Conservation (phyloP, 2,113 vertebrate genomes). For the Apaloderma vittatum region DNA sequence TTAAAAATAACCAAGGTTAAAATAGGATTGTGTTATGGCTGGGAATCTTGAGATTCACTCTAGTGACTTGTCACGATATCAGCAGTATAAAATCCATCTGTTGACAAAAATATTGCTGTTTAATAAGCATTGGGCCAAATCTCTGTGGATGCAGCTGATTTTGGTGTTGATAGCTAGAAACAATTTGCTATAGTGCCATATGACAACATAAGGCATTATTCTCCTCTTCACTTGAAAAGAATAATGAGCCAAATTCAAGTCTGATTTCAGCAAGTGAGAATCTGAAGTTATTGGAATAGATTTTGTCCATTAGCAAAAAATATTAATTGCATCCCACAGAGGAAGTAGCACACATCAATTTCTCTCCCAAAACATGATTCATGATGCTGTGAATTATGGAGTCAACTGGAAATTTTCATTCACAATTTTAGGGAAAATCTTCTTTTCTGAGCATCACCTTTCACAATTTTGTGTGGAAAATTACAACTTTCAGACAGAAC, state of each 20-base stretch:
- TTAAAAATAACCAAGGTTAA: slow-evolving; percentile 66
- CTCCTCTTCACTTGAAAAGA: neutral
- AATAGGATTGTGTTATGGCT: slow-evolving; percentile 64
- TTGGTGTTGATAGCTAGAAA: neutral
- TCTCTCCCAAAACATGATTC: neutral
- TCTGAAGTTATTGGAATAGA: neutral
- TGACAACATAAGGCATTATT: slow-evolving; percentile 4
- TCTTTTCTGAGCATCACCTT: neutral
- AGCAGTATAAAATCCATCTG: slow-evolving; percentile 27
- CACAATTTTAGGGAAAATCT: neutral
- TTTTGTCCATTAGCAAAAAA: slow-evolving; percentile 3
- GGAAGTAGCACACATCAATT: neutral
- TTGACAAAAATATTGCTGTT: slow-evolving; percentile 24
- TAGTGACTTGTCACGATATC: slow-evolving; percentile 32
- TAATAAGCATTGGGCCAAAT: slow-evolving; percentile 9
- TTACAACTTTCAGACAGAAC: neutral
- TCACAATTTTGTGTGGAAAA: neutral
- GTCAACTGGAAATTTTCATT: neutral
- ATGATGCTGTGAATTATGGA: neutral
- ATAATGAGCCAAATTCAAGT: neutral
- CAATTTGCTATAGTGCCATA: neutral
- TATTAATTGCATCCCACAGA: neutral
- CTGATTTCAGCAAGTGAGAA: neutral
- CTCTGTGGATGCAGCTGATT: neutral
- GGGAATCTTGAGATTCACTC: slow-evolving; percentile 43